A percentile compares a stretch with the other conserved stretches of the same genome.
phyloP scores from a whole-genome alignment of 2,113 vertebrate genomes.

The pig (Sus scrofa) region T2T-Sscrofa CM000815.6:111148501-111149000 shows the following conservation, averaged over 20 bases:
- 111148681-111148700: constrained; percentile 17
- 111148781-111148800: constrained; percentile 81
- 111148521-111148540: no score
- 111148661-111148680: constrained; percentile 44
- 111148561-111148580: constrained; percentile 39
- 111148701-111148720: constrained; percentile 39
- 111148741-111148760: constrained; percentile 65
- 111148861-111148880: not conserved
- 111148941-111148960: constrained; percentile 46
- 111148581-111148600: constrained; percentile 56
- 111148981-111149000: constrained; percentile 1
- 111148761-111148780: constrained; percentile 87
- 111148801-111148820: constrained; percentile 73
- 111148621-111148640: constrained; percentile 53
- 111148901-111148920: constrained; percentile 34
- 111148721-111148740: constrained; percentile 8
- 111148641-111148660: constrained; percentile 46
- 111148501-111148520: no score
- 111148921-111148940: not conserved
- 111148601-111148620: constrained; percentile 50
- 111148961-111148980: constrained; percentile 1
- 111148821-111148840: constrained; percentile 86
- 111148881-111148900: constrained; percentile 19
- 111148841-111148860: constrained; percentile 47
- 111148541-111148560: not conserved